Percentiles rank a stretch among this genome's conserved stretches.
Evolutionary conservation across 2,113 vertebrate genomes (phyloP).

Genomic region (Tragulus kanchil): DNA sequence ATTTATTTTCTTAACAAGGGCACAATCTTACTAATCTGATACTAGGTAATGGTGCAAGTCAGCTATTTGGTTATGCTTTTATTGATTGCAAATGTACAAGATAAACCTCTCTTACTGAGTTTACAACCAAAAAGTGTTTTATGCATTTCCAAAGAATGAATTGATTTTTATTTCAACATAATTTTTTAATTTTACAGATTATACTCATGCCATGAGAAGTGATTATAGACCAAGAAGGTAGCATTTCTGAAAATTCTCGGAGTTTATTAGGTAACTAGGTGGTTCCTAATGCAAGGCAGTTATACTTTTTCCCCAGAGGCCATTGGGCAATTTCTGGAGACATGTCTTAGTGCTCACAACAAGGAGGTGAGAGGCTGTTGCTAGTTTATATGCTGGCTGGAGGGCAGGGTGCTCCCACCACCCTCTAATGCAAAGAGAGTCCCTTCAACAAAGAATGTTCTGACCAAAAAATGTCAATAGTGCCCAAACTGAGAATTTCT

Average conservation of each 20-base stretch:
- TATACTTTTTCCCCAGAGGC: background rate
- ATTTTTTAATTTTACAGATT: background rate
- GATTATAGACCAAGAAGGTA: background rate
- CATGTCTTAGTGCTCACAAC: background rate
- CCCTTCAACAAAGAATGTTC: background rate
- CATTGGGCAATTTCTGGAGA: background rate
- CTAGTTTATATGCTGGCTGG: background rate
- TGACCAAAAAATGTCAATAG: background rate
- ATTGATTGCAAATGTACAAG: background rate
- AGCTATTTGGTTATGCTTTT: background rate
- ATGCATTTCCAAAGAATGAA: background rate
- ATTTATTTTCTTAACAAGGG: slow-evolving; percentile 20
- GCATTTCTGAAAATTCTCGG: background rate
- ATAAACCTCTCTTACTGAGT: background rate
- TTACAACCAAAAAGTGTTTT: background rate
- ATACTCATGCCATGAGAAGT: background rate
- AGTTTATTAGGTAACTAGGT: background rate
- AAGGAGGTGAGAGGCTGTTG: background rate
- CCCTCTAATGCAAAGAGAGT: background rate
- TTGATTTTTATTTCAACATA: background rate
- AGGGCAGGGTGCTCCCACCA: background rate
- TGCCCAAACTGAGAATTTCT: background rate
- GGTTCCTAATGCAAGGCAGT: background rate
- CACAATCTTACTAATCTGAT: slow-evolving; percentile 8
- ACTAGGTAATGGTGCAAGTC: background rate